A percentile compares a stretch with the other conserved stretches of the same genome.
Evolutionary conservation across 2,888 invertebrate species (phyloP).

Genomic region (Eudasyphora cyanicolor): DNA sequence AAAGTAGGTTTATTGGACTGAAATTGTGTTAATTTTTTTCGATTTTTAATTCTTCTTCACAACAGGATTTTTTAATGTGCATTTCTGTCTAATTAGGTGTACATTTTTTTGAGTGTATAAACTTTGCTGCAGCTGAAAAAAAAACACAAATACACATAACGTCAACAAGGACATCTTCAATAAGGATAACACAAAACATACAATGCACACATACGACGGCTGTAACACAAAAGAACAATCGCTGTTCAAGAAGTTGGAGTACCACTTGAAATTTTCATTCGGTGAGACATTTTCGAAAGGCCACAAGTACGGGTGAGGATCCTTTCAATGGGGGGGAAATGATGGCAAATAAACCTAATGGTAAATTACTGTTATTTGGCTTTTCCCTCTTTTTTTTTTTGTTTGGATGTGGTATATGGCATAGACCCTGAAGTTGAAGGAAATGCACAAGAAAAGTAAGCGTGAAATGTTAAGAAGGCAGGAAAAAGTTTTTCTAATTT

Average conservation of each 20-base stretch:
- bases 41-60: too few relatives aligned
- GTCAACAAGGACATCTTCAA: constrained; percentile 42
- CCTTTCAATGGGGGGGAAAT: not conserved
- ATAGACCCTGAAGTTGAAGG: not conserved
- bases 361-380: constrained; percentile 23
- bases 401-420: constrained; percentile 4
- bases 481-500: constrained; percentile 5
- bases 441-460: constrained; percentile 32
- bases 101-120: too few relatives aligned
- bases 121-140: not conserved
- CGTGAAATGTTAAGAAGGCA: constrained; percentile 36
- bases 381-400: not conserved
- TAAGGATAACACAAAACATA: constrained; percentile 38
- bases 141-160: not conserved
- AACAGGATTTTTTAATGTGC: too few relatives aligned
- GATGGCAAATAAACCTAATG: not conserved
- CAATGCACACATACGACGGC: not conserved
- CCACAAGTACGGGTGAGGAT: not conserved
- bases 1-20: too few relatives aligned
- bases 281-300: not conserved
- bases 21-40: too few relatives aligned
- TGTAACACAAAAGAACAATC: constrained; percentile 27
- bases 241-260: constrained; percentile 22
- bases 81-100: too few relatives aligned
- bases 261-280: constrained; percentile 44